Conservation (phyloP, 2,113 vertebrate genomes). For the Gracilinanus agilis region DNA sequence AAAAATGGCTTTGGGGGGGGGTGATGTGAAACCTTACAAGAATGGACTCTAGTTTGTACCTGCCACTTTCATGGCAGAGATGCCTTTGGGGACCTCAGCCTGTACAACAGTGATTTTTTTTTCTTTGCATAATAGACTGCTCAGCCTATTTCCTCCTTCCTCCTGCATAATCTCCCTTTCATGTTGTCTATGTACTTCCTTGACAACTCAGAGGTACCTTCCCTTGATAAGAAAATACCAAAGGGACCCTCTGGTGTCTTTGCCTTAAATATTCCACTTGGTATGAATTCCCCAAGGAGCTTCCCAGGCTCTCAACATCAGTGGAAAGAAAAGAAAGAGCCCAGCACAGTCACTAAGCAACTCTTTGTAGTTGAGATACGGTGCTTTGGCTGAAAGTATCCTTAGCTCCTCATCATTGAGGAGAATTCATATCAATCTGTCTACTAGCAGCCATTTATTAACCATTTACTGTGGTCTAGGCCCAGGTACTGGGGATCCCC, state of each 20-base stretch:
- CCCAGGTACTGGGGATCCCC: not conserved
- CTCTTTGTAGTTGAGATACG: conserved; percentile 81
- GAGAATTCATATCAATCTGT: conserved; percentile 57
- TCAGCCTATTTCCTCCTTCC: conserved; percentile 82
- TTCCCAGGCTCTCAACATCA: conserved; percentile 82
- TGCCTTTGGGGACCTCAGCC: conserved; percentile 81
- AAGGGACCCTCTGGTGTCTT: conserved; percentile 79
- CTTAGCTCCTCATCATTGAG: conserved; percentile 71
- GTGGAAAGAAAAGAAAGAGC: conserved; percentile 67
- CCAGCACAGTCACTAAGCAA: conserved; percentile 79
- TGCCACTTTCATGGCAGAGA: not conserved
- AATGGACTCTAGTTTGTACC: not conserved
- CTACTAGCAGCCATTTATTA: not conserved
- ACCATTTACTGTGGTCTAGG: not conserved
- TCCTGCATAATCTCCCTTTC: conserved; percentile 82
- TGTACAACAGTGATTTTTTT: conserved; percentile 62
- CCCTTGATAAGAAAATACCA: conserved; percentile 84
- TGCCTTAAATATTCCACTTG: conserved; percentile 83
- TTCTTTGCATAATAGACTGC: conserved; percentile 83
- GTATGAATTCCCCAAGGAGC: conserved; percentile 81
- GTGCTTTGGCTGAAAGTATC: conserved; percentile 79
- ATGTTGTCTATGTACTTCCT: conserved; percentile 83
- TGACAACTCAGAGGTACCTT: conserved; percentile 84
- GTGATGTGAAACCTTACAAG: not conserved
- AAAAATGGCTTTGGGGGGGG: not conserved